Percentiles rank a stretch among this genome's conserved stretches.
Conservation (phyloP, 2,113 vertebrate genomes). For the Oryzias woworae region DNA sequence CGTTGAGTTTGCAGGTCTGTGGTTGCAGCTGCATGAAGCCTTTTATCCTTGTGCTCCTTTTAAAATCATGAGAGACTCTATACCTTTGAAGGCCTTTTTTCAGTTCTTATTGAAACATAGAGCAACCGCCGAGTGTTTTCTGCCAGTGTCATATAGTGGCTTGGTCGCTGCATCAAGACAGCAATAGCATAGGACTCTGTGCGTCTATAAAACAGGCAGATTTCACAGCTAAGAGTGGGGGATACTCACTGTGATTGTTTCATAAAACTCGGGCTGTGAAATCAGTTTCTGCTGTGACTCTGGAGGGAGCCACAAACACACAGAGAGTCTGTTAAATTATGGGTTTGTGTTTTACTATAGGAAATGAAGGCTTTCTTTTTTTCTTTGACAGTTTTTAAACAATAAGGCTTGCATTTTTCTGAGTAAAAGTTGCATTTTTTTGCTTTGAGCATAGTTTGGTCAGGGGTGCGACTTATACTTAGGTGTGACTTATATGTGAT, state of each 20-base stretch:
- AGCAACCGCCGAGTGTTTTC: neutral
- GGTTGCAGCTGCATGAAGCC: neutral
- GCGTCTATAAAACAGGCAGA: neutral
- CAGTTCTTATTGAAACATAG: neutral
- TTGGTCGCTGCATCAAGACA: neutral
- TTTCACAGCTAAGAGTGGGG: neutral
- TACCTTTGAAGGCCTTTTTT: neutral
- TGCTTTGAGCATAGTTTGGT: too few species aligned
- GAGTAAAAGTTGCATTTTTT: too few species aligned
- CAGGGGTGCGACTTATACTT: too few species aligned
- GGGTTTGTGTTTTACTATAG: neutral
- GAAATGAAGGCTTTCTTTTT: neutral
- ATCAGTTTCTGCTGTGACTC: neutral
- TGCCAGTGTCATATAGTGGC: neutral
- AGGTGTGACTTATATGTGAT: too few species aligned
- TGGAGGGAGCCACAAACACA: constrained; percentile 1
- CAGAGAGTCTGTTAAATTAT: neutral
- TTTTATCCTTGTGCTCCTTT: neutral
- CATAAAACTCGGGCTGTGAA: neutral
- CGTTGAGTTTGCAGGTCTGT: neutral
- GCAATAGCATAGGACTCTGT: neutral
- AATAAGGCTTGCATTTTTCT: too few species aligned
- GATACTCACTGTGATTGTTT: neutral
- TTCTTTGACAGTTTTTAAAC: neutral
- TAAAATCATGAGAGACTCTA: neutral